Percentiles rank a stretch among this genome's conserved stretches.
Evolutionary conservation across 2,797 vertebrate genomes (phyloP).

Genomic region (Protonibea diacanthus): DNA sequence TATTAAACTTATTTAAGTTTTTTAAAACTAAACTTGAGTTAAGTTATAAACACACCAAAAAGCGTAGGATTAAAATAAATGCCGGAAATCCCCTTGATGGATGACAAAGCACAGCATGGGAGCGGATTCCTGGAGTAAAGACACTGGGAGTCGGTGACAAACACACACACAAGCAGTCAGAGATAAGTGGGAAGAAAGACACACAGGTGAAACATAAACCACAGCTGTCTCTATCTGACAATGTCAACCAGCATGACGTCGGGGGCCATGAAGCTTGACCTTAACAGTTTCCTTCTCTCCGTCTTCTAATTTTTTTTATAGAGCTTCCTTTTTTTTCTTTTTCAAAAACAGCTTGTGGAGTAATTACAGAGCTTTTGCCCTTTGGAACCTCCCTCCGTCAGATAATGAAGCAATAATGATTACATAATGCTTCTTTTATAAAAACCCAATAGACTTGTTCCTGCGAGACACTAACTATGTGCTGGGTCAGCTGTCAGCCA

Average conservation of each 20-base stretch:
- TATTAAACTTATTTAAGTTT: not conserved
- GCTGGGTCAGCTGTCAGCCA: constrained; percentile 33
- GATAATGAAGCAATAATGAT: constrained; percentile 70
- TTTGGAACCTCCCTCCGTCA: constrained; percentile 64
- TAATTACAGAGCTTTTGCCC: constrained; percentile 56
- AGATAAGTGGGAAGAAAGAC: constrained; percentile 3
- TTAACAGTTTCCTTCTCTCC: not conserved
- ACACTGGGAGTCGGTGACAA: not conserved
- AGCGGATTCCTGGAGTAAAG: not conserved
- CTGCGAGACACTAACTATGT: constrained; percentile 5
- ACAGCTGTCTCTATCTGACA: not conserved
- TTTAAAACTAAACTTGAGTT: not conserved
- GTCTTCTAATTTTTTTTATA: not conserved
- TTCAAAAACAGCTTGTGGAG: constrained; percentile 16
- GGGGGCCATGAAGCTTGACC: not conserved
- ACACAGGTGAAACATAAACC: not conserved
- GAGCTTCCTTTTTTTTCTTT: not conserved
- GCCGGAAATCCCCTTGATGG: not conserved
- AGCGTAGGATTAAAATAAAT: not conserved
- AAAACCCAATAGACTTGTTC: constrained; percentile 37
- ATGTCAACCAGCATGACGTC: not conserved
- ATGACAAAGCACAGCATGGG: not conserved
- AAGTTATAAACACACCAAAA: not conserved
- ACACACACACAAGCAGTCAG: not conserved
- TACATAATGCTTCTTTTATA: constrained; percentile 49